Conservation (phyloP, 2,113 vertebrate species). For the Falco punctatus region DNA sequence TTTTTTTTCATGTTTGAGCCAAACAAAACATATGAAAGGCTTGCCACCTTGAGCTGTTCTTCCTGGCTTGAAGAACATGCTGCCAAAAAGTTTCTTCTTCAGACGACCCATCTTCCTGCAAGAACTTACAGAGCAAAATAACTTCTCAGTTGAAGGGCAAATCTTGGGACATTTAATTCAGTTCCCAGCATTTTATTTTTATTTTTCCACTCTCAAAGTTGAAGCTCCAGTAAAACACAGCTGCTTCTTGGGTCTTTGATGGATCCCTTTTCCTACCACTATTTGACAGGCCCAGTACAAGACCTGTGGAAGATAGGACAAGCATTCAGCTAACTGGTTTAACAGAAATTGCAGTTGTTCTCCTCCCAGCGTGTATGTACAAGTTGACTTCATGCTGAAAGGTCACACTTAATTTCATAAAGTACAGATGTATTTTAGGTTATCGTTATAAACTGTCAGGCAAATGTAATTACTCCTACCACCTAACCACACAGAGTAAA, state of each 20-base stretch:
- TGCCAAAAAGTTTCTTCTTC: background rate
- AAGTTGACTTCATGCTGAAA: background rate
- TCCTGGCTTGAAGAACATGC: background rate
- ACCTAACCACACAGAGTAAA: background rate
- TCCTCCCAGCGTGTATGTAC: background rate
- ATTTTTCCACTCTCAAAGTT: background rate
- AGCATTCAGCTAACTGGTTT: background rate
- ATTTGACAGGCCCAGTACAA: fast-evolving
- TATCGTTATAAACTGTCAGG: background rate
- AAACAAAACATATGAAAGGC: background rate
- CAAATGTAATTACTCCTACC: background rate
- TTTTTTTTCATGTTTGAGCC: background rate
- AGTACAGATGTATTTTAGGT: too few relatives aligned
- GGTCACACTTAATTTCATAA: background rate
- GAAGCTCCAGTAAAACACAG: background rate
- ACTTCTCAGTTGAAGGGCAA: background rate
- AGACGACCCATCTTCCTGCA: background rate
- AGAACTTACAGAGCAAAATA: background rate
- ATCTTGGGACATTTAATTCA: background rate
- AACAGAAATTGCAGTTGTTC: background rate
- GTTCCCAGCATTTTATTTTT: background rate
- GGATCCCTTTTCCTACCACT: background rate
- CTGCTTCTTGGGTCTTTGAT: background rate
- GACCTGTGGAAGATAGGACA: background rate
- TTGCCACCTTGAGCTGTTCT: background rate